phyloP scores from a whole-genome alignment of 2,113 vertebrate species.

The Cyanoramphus novaezelandiae region DNA sequence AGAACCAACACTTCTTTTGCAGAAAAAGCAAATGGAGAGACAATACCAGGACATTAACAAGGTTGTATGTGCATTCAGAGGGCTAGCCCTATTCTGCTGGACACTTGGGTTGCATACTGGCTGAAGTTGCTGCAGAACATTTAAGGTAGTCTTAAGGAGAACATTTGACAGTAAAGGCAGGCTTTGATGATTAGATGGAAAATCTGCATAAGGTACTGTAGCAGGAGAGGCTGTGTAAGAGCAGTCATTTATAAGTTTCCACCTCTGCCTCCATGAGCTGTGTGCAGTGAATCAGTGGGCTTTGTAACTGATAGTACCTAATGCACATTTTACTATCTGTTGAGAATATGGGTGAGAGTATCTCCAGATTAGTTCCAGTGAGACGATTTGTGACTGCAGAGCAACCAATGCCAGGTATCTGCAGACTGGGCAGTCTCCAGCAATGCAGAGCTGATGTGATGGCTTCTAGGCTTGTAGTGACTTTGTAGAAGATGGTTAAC shows the following conservation, averaged over 20 bases:
- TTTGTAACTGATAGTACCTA: not conserved
- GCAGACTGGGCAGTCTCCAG: not conserved
- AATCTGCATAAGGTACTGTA: not conserved
- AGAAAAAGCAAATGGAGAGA: not conserved
- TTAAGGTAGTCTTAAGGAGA: not conserved
- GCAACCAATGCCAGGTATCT: not conserved
- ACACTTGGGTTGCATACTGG: not conserved
- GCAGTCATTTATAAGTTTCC: not conserved
- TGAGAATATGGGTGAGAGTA: not conserved
- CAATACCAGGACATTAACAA: not conserved
- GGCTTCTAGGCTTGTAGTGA: not conserved
- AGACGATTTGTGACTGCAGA: not conserved
- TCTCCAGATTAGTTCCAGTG: not conserved
- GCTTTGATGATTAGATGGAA: not conserved
- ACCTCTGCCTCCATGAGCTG: not conserved
- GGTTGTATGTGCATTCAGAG: accelerated
- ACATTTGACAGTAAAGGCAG: not conserved
- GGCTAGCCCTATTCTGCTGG: not conserved
- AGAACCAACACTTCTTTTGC: not conserved
- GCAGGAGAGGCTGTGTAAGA: not conserved
- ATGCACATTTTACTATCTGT: not conserved
- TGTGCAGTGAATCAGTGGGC: not conserved
- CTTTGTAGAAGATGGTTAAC: not conserved
- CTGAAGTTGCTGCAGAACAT: not conserved
- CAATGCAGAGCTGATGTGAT: not conserved